Evolutionary conservation across 1,140 invertebrate species (phyloP), one percentile per base, ranked within the genome.

Genomic region (Drosophila pachea): DNA sequence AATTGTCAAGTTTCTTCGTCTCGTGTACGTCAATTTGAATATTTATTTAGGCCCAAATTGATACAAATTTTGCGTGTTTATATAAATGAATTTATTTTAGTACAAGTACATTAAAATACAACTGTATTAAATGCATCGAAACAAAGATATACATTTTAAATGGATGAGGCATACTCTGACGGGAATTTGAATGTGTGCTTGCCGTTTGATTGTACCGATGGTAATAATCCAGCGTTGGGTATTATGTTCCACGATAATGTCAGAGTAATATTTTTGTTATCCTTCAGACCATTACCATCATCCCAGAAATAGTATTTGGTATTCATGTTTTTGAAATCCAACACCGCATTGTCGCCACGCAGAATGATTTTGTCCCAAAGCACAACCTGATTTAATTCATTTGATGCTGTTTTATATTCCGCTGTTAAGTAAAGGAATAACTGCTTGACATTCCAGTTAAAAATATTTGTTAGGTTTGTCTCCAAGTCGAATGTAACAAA

Each of bases 301-400:
- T 99, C 98, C 96, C 97, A 98, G 91, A 99, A 99, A 89, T 99
- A 99, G 91, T 99, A 99, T 90, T 99, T 99, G 4, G 97, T 97
- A 87, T 98, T 97, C 91, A 98, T 94, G 88, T 97, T 97, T 89
- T 97, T 97, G 73, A 97, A 96, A 81, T 98, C 95, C 38, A 99
- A 88, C 12, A 96, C 91, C 33, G 97, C 94, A 91, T 97, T 97
- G 89, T 99, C 96, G 53, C 96, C 97, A 87, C 98, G 93, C 58
- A 95, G 90, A 66, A 99, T 97, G 73, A 99, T 99, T 91, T 99
- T 99, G 90, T 99, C 99, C 99, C 99, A 99, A 3, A 99, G 90
- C 5, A 99, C 96, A 76, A 99, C 97, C 91, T 97, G 96, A 90
- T 97, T 97, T 7, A 97, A 90, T 88, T 95, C 93, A 92, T 99